These are phyloP conservation scores for Ichneumoninae sp. DNA, from an alignment of 2,888 invertebrate species.

Conservation along the genomic window DNA sequence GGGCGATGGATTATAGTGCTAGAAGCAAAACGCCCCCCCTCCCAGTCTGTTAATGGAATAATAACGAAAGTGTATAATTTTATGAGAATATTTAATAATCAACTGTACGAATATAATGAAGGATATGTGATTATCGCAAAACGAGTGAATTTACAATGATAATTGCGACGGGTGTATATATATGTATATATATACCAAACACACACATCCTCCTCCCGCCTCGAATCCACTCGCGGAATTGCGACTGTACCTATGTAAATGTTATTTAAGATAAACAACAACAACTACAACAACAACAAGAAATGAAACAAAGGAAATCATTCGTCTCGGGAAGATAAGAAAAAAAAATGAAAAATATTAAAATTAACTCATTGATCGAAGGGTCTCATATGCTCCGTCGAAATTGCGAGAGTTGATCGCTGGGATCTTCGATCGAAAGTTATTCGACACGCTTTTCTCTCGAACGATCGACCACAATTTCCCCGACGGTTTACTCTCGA, in stretches of 20 bases:
- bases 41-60: conserved; percentile 37
- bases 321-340: conserved; percentile 1
- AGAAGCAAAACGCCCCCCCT: conserved; percentile 10
- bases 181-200: neutral
- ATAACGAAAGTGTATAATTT: conserved; percentile 59
- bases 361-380: neutral
- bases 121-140: conserved; percentile 57
- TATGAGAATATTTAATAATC: conserved; percentile 57
- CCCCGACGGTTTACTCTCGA: conserved; percentile 23
- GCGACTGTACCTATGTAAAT: conserved; percentile 54
- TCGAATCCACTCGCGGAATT: conserved; percentile 42
- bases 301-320: conserved; percentile 19
- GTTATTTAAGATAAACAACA: conserved; percentile 38
- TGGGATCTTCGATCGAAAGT: neutral
- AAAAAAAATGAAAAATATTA: conserved; percentile 8
- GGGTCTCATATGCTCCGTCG: neutral
- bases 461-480: neutral
- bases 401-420: neutral
- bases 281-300: conserved; percentile 19
- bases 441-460: conserved; percentile 11
- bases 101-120: conserved; percentile 57
- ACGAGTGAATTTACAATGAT: conserved; percentile 52
- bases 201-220: conserved; percentile 46
- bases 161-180: conserved; percentile 34
- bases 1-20: conserved; percentile 16